These are phyloP conservation scores for Leptestheria dahalacensis DNA, from an alignment of 1,140 invertebrate species.

Conservation along the genomic window DNA sequence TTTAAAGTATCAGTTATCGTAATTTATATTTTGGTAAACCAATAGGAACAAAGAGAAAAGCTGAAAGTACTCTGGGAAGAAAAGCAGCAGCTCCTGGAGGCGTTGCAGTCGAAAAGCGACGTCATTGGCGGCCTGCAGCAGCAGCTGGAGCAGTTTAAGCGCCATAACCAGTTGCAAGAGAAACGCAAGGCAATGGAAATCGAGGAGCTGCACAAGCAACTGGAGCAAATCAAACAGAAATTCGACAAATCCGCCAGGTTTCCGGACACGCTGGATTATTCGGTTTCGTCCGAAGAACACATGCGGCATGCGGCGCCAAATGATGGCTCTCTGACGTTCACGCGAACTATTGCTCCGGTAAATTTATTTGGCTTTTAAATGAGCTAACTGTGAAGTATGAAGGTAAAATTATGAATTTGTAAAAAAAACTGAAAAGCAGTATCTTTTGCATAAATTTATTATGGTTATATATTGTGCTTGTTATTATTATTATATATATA, in stretches of 20 bases:
- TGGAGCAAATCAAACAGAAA: neutral
- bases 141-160: neutral
- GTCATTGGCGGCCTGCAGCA: neutral
- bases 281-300: neutral
- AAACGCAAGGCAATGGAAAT: neutral
- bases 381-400: too few species aligned
- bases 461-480: too few species aligned
- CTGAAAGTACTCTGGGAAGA: neutral
- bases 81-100: neutral
- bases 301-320: neutral
- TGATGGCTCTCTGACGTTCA: neutral
- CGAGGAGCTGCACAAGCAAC: neutral
- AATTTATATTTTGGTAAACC: too few species aligned
- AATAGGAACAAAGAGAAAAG: constrained; percentile 1
- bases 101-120: neutral
- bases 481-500: too few species aligned
- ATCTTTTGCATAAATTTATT: too few species aligned
- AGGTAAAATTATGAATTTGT: too few species aligned
- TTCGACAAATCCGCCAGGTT: neutral
- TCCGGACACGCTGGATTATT: neutral
- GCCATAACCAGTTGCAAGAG: neutral
- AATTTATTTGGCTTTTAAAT: too few species aligned
- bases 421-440: neutral
- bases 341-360: neutral
- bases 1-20: too few species aligned